Evolutionary conservation across 2,797 vertebrate genomes (phyloP), one percentile per base, ranked within the genome.

Genomic region (Tenualosa thibaudeaui): DNA sequence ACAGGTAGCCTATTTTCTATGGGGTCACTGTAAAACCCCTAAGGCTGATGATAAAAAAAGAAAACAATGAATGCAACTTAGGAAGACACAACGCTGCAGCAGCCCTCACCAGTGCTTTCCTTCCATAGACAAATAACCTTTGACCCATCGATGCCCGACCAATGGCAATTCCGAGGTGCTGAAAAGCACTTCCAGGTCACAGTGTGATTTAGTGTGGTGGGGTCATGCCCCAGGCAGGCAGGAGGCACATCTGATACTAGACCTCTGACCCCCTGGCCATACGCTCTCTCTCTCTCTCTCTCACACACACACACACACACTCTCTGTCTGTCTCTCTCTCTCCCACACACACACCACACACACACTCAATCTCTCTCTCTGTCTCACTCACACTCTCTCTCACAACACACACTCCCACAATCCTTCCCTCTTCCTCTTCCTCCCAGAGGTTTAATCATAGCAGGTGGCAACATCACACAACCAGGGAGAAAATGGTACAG

Each of bases 221-320:
- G 89, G 89, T 91, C 90, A 89, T 5, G 7, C 13, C 83, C 86
- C 85, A 86, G 58, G 89, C 86, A 85, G 75, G 85, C 75, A 49
- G 81, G 31, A 10, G 31, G 68, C 68, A 75, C 68, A 13, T 3
- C 68, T 75, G 68, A 75, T 81, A 54, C 53, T n/a, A 51, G 50
- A 51, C 49, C 51, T 75, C 37, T 75, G 68, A 75, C 68, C 68
- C 26, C 15, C 31, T 8, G 68, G 17, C 15, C 31, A 75, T 75
- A 4, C 83, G 6, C 50, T 24, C 49, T 5, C 22, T 10, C 68
- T 71, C 31, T 71, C 31, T 71, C 31, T 17, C 31, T 71, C 31
- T 71, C 2, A 13, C 3, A 3, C 26, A 3, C 62, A 31, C 62
- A 31, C n/a, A 1, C 58, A 3, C n/a, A 1, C 10, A n/a, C 7